Conservation (phyloP, 2,888 invertebrate species). For the Campoplex capitator region DNA sequence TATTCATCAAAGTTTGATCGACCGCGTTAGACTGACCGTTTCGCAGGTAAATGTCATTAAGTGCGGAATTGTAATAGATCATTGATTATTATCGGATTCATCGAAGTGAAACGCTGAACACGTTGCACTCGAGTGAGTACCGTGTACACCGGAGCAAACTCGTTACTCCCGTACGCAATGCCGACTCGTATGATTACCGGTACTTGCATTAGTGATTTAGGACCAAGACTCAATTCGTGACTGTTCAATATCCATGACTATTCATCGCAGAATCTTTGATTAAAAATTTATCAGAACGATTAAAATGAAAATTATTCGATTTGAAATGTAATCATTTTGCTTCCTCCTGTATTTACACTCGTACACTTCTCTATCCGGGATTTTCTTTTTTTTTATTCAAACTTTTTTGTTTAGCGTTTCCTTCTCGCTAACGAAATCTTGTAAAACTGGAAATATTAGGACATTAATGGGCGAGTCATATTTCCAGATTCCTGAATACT, state of each 20-base stretch:
- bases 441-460: background rate
- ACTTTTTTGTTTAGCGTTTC: background rate
- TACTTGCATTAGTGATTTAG: conserved; percentile 15
- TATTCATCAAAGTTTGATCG: background rate
- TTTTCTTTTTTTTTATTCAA: no score
- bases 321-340: background rate
- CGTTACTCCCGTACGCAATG: background rate
- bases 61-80: conserved; percentile 29
- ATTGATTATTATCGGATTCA: conserved; percentile 43
- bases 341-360: background rate
- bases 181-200: conserved; percentile 7
- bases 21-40: background rate
- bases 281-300: background rate
- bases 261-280: conserved; percentile 1
- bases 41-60: conserved; percentile 15
- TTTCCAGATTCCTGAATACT: background rate
- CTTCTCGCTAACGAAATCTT: background rate
- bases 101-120: conserved; percentile 36
- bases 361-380: background rate
- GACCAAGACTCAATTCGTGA: conserved; percentile 14
- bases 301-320: conserved; percentile 1
- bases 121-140: conserved; percentile 45
- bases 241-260: conserved; percentile 24
- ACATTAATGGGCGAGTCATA: background rate
- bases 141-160: background rate